A percentile compares a stretch with the other conserved stretches of the same genome.
These are phyloP conservation scores for Mellilla xanthometata DNA, from an alignment of 2,888 invertebrate species.

Conservation along the genomic window DNA sequence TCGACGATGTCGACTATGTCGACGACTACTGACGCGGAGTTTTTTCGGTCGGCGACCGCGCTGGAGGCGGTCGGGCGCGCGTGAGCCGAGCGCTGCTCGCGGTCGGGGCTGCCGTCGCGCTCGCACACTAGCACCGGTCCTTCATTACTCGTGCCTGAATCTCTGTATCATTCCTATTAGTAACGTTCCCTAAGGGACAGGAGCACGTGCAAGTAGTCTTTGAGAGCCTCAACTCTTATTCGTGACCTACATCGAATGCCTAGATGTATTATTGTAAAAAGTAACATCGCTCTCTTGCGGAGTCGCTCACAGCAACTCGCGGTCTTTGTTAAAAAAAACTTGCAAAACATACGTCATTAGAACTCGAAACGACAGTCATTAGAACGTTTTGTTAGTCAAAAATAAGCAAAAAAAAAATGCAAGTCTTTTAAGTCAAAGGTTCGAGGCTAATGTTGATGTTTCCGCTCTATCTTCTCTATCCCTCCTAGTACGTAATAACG, in stretches of 20 bases:
- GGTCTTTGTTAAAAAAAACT: conserved; percentile 13
- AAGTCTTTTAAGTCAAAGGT: conserved; percentile 21
- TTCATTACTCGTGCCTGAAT: conserved; percentile 67
- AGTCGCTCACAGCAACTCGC: conserved; percentile 26
- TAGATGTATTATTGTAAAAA: no score
- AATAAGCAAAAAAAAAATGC: no score
- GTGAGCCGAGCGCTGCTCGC: conserved; percentile 73
- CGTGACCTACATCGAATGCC: no score
- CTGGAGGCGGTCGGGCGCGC: conserved; percentile 80
- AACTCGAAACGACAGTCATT: no score
- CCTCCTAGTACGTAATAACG: conserved; percentile 49
- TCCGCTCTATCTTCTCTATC: conserved; percentile 38
- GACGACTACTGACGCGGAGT: conserved; percentile 78
- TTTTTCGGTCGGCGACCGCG: conserved; percentile 82
- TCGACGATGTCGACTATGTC: conserved; percentile 78
- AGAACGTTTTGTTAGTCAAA: no score
- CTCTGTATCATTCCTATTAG: conserved; percentile 63
- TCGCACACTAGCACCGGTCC: conserved; percentile 79
- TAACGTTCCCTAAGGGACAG: conserved; percentile 42
- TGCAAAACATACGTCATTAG: conserved; percentile 1
- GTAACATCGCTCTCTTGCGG: conserved; percentile 60
- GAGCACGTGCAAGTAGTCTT: conserved; percentile 46
- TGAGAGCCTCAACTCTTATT: no score
- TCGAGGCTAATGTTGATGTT: conserved; percentile 42
- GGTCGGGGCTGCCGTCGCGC: conserved; percentile 77